These are phyloP conservation scores for Enhydra lutris DNA, from an alignment of 2,113 vertebrate species.

Conservation along the genomic window DNA sequence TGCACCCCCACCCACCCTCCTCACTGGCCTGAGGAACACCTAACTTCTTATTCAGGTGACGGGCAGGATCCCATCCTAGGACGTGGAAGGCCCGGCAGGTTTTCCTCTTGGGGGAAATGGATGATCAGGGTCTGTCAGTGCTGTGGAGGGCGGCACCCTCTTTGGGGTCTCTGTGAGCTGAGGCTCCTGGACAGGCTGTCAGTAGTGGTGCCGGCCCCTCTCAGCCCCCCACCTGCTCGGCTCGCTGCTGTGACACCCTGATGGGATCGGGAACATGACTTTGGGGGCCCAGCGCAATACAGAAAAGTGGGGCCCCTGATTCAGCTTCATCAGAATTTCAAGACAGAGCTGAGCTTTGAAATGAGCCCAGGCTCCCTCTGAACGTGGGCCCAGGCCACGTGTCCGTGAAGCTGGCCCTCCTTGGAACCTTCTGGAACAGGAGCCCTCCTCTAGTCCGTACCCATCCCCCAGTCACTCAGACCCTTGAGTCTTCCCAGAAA, in stretches of 20 bases:
- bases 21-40: not conserved
- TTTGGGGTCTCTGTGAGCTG: not conserved
- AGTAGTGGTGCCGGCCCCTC: not conserved
- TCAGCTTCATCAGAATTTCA: not conserved
- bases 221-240: not conserved
- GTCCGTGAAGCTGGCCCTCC: not conserved
- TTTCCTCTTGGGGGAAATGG: not conserved
- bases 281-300: fast-evolving
- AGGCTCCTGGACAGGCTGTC: not conserved
- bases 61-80: not conserved
- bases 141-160: not conserved
- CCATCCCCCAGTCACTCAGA: not conserved
- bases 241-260: not conserved
- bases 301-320: not conserved
- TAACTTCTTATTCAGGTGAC: not conserved
- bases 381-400: fast-evolving
- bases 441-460: not conserved
- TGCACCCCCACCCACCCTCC: not conserved
- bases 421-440: not conserved
- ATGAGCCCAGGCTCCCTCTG: not conserved
- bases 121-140: not conserved
- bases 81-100: not conserved
- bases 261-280: not conserved
- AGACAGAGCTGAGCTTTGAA: not conserved
- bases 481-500: not conserved